These are phyloP conservation scores for Acleris holmiana DNA, from an alignment of 2,888 invertebrate species.

Conservation along the genomic window DNA sequence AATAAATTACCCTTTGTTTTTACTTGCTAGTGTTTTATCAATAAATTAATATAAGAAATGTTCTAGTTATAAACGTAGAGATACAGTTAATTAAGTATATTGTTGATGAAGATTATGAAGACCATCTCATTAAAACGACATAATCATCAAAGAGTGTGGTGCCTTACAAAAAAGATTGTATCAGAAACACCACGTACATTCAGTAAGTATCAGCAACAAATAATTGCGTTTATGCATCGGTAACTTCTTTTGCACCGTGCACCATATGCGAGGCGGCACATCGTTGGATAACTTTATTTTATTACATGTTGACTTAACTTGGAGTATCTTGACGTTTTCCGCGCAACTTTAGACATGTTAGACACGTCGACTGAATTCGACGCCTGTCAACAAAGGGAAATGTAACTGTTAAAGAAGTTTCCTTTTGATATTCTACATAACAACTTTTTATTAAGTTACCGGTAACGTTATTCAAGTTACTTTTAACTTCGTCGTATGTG, in stretches of 20 bases:
- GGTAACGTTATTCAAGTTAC: not conserved
- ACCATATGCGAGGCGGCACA: constrained; percentile 41
- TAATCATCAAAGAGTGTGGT: too few species aligned
- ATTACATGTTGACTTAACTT: constrained; percentile 65
- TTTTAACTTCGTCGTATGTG: too few species aligned
- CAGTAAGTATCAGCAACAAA: not conserved
- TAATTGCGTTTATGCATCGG: constrained; percentile 8
- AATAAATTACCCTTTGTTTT: too few species aligned
- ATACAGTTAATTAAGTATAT: too few species aligned
- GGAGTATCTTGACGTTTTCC: constrained; percentile 58
- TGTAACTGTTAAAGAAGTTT: constrained; percentile 31
- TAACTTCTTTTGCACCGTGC: constrained; percentile 25
- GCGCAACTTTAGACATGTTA: constrained; percentile 62
- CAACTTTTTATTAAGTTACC: constrained; percentile 10
- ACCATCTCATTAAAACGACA: too few species aligned
- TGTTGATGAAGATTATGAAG: too few species aligned
- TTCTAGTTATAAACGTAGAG: too few species aligned
- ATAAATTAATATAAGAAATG: too few species aligned
- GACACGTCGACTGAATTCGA: constrained; percentile 62
- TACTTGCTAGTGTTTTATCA: too few species aligned
- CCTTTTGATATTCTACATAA: constrained; percentile 18
- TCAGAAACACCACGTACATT: too few species aligned
- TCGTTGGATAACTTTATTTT: constrained; percentile 60
- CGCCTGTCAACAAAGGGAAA: constrained; percentile 53
- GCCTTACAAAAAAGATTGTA: too few species aligned